Evolutionary conservation across 1,140 invertebrate genomes (phyloP).

Genomic region (Meloidogyne hapla): DNA sequence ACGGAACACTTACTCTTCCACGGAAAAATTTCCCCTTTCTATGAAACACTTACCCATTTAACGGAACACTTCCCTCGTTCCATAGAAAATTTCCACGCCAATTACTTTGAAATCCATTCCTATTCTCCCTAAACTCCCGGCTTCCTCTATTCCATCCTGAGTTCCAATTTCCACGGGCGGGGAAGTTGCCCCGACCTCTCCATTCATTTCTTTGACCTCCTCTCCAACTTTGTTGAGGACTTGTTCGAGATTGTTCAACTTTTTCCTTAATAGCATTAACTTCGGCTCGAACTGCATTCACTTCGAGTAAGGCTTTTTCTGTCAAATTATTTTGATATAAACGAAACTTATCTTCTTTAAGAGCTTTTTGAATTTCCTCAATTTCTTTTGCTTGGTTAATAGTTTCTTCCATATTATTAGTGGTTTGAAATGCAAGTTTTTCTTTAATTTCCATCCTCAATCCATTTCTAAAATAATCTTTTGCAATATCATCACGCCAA

Average conservation of each 20-base stretch:
- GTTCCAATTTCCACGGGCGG: no score
- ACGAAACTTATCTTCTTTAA: background rate
- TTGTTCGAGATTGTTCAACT: background rate
- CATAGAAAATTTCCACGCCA: background rate
- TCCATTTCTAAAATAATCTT: background rate
- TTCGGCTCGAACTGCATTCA: slow-evolving; percentile 12
- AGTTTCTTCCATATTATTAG: background rate
- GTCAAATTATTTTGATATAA: background rate
- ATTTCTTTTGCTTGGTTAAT: background rate
- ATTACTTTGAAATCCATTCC: background rate
- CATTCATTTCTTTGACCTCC: background rate
- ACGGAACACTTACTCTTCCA: no score
- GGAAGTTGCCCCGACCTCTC: background rate
- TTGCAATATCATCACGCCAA: background rate
- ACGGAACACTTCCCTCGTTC: no score
- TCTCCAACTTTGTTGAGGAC: no score
- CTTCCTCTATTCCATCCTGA: no score
- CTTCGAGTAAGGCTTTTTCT: background rate
- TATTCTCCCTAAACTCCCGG: no score
- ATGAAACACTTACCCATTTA: no score
- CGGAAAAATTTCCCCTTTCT: no score
- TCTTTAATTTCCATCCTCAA: slow-evolving; percentile 2
- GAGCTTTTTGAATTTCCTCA: slow-evolving; percentile 3
- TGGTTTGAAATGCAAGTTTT: background rate
- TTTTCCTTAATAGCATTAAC: background rate